Percentiles rank a stretch among this genome's conserved stretches.
Conservation (phyloP, 35 echinoderm and acorn worm genomes). For the Acanthaster planci region DNA sequence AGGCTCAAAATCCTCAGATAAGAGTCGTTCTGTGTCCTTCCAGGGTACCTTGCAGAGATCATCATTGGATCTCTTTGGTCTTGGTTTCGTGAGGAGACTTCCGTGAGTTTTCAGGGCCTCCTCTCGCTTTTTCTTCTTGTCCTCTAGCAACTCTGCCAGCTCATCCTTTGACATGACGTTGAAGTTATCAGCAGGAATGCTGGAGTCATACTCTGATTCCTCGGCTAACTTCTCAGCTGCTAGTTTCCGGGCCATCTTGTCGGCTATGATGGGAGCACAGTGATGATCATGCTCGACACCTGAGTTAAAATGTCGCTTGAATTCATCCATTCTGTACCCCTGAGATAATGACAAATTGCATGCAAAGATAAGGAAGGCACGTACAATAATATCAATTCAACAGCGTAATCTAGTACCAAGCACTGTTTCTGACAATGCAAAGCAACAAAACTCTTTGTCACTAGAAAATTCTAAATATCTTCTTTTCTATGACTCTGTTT, state of each 20-base stretch:
- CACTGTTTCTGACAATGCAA: no score
- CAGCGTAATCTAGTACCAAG: no score
- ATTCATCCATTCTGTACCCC: not conserved
- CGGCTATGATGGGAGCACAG: not conserved
- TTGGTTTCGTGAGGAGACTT: not conserved
- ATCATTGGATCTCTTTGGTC: not conserved
- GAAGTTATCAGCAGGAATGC: not conserved
- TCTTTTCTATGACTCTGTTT: not conserved
- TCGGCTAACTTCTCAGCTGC: not conserved
- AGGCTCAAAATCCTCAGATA: slow-evolving; percentile 12
- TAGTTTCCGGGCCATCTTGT: not conserved
- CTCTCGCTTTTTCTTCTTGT: not conserved
- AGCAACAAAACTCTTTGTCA: no score
- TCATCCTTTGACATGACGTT: not conserved
- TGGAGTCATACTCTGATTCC: not conserved
- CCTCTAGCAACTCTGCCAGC: not conserved
- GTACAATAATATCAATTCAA: no score
- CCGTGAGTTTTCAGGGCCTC: not conserved
- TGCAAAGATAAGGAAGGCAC: not conserved
- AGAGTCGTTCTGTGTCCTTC: not conserved
- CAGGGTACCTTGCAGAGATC: slow-evolving; percentile 31
- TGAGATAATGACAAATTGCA: not conserved
- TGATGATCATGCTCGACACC: not conserved
- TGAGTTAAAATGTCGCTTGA: not conserved
- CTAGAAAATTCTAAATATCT: no score